Evolutionary conservation across 92 coral and sea anemone genomes (phyloP).

Genomic region (Metridium senile): DNA sequence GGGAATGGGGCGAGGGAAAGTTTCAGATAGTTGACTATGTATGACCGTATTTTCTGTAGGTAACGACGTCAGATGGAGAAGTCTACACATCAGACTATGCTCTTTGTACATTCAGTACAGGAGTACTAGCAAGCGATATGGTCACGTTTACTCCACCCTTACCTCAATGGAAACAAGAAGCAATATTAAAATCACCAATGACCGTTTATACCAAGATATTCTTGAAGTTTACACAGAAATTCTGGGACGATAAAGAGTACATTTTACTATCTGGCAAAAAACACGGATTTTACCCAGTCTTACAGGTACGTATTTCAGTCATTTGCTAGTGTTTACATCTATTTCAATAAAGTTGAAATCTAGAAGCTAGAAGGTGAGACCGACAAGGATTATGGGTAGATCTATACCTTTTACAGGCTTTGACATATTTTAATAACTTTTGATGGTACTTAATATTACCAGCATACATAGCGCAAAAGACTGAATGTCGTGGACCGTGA

Average conservation of each 20-base stretch:
- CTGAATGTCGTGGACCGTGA: too few relatives aligned
- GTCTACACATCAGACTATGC: conserved; percentile 73
- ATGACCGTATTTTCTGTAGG: not conserved
- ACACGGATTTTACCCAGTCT: conserved; percentile 51
- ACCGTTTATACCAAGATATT: conserved; percentile 74
- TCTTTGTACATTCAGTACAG: conserved; percentile 85
- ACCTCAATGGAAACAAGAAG: conserved; percentile 72
- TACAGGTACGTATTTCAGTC: conserved; percentile 28
- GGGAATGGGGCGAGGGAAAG: too few relatives aligned
- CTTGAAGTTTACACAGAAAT: conserved; percentile 65
- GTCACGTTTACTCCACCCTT: conserved; percentile 75
- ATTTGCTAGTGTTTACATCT: too few relatives aligned
- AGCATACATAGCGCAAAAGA: too few relatives aligned
- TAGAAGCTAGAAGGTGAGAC: too few relatives aligned
- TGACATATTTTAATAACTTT: too few relatives aligned
- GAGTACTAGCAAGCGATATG: conserved; percentile 72
- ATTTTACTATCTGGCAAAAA: conserved; percentile 49
- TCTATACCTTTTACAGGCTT: too few relatives aligned
- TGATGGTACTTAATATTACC: too few relatives aligned
- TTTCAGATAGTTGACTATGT: too few relatives aligned
- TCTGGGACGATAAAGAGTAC: conserved; percentile 80
- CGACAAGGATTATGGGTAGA: too few relatives aligned
- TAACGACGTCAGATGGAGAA: conserved; percentile 56
- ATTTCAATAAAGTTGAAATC: too few relatives aligned
- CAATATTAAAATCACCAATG: conserved; percentile 61